Base-by-base conservation (phyloP, 1,140 invertebrate species). In the Trachymyrmex cornetzi region DNA sequence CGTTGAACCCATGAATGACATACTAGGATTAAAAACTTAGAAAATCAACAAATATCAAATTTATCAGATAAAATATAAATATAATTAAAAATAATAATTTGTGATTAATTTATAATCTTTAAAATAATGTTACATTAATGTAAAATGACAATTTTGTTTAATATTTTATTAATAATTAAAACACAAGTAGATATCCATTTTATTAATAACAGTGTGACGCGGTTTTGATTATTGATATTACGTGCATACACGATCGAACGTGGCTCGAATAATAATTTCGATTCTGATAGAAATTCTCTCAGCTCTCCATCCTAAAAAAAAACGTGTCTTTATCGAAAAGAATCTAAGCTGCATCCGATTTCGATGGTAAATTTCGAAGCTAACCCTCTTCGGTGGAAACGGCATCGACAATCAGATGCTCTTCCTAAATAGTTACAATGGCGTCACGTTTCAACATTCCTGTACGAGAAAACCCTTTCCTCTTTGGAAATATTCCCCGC, bases 401-500 rank as follows among this genome's bases (percentile, higher is more conserved):
- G 16, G 9, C n/a, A 61, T 57, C 59, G 71, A 80, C 50, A 24
- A 72, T n/a, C 71, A 44, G 44, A 84, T 38, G 24, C 57, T 88
- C n/a, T 63, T 24, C 38, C n/a, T 16, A 59, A 61, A 66, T 79
- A 86, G 63, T 57, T 48, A 38, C 48, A 55, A 69, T 57, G 34
- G 80, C 38, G 48, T 72, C 71, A 77, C 48, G 27, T 85, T 69
- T 50, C 55, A 34, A 34, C 63, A 87, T 85, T 77, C 14, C 64
- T 6, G 71, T 30, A 57, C 50, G 27, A 67, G 24, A 88, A 50
- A 64, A 64, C 53, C 22, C 64, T 64, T 77, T 87, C 77, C 59
- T 64, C 55, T 53, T 53, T 75, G 34, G 38, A 63, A 69, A 85
- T 80, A 81, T 91, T 57, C 74, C 11, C 44, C 64, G 57, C 48